Evolutionary conservation across 1,140 invertebrate species (phyloP).

Genomic region (Octopus bimaculoides): DNA sequence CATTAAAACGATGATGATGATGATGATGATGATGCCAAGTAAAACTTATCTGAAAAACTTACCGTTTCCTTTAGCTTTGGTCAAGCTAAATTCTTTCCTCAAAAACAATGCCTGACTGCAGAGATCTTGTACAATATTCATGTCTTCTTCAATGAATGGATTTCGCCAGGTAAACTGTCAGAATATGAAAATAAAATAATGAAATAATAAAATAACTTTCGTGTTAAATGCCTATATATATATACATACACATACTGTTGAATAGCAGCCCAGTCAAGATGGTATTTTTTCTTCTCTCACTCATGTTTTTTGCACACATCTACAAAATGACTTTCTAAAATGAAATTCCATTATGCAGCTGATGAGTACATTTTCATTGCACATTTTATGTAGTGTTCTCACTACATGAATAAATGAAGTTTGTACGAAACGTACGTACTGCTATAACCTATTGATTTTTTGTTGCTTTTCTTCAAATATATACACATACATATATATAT

Average conservation of each 20-base stretch:
- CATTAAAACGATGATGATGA: no score
- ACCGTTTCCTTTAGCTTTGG: constrained; percentile 18
- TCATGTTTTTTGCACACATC: background rate
- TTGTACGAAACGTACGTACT: no score
- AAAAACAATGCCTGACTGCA: constrained; percentile 15
- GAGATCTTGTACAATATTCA: constrained; percentile 11
- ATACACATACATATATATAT: no score
- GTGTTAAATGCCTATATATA: no score
- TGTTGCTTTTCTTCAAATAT: no score
- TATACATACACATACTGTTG: background rate
- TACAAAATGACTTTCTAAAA: no score
- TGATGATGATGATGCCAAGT: no score
- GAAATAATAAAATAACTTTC: background rate
- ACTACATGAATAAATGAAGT: no score
- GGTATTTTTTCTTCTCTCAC: background rate
- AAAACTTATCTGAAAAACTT: background rate
- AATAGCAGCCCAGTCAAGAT: background rate
- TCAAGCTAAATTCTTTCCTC: constrained; percentile 20
- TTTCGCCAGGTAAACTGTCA: constrained; percentile 19
- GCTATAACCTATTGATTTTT: no score
- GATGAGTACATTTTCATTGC: no score
- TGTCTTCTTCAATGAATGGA: constrained; percentile 8
- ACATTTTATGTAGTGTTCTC: no score
- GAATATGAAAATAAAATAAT: background rate
- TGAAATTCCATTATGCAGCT: background rate